Percentiles rank a stretch among this genome's conserved stretches.
Conservation (phyloP, 2,797 vertebrate species). For the Euphonia xanthogaster region DNA sequence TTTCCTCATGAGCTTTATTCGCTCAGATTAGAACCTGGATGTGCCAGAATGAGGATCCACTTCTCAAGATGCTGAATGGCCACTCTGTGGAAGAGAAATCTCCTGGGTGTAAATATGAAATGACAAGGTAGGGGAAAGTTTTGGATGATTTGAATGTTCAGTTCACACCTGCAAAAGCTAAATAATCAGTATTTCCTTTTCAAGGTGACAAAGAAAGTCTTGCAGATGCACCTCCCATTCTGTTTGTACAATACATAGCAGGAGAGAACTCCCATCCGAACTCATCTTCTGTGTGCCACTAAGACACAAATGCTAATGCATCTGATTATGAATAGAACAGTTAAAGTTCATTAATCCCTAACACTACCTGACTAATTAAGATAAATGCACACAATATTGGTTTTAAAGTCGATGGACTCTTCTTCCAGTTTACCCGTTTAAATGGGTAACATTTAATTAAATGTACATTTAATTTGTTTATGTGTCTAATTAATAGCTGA, state of each 20-base stretch:
- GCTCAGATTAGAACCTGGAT: background rate
- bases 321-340: constrained; percentile 3
- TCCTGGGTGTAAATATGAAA: background rate
- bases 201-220: background rate
- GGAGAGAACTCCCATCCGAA: background rate
- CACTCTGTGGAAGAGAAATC: background rate
- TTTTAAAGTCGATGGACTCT: background rate
- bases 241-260: background rate
- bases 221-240: background rate
- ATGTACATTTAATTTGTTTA: constrained; percentile 20
- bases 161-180: background rate
- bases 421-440: background rate
- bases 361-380: constrained; percentile 21
- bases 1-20: background rate
- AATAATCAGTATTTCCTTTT: background rate
- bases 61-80: background rate
- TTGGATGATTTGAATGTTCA: background rate
- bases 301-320: background rate
- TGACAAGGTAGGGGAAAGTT: background rate
- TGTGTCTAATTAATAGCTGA: background rate
- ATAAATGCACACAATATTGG: background rate
- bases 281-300: background rate
- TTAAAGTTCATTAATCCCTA: background rate
- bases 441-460: constrained; percentile 22
- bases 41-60: background rate